These are phyloP conservation scores for Varanus komodoensis DNA, from an alignment of 2,113 vertebrate species.

Conservation along the genomic window DNA sequence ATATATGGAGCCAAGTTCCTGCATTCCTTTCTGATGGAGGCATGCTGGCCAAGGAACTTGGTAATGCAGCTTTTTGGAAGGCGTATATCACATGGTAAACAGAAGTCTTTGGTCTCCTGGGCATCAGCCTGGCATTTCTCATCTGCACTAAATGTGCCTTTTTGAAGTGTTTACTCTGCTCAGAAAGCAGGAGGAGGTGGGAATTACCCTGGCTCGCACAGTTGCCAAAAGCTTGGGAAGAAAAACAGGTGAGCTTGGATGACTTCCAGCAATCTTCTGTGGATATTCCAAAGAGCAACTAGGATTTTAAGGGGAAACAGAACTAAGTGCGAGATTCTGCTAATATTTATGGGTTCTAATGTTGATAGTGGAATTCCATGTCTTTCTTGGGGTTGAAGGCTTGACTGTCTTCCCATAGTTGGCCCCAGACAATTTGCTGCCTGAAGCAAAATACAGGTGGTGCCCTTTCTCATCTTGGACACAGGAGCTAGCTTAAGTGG, in stretches of 20 bases:
- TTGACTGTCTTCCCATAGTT: no score
- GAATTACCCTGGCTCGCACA: background rate
- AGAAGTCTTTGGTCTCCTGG: background rate
- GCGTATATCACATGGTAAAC: background rate
- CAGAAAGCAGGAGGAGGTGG: background rate
- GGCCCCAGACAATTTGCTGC: no score
- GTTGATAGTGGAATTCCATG: background rate
- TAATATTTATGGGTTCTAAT: background rate
- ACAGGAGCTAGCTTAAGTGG: no score
- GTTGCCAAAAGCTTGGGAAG: background rate
- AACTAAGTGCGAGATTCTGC: background rate
- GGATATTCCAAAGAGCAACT: background rate
- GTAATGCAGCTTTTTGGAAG: background rate
- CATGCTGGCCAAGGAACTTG: background rate
- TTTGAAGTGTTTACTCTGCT: background rate
- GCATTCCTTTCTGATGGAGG: background rate
- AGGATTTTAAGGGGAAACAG: background rate
- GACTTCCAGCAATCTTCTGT: background rate
- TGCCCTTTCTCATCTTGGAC: no score
- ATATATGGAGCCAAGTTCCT: background rate
- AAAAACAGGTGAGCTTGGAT: background rate
- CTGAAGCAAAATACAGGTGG: no score
- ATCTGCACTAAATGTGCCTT: conserved; percentile 20
- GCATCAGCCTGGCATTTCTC: conserved; percentile 1
- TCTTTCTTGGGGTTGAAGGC: background rate